These are phyloP conservation scores for Pyrrhosoma nymphula DNA, from an alignment of 2,888 invertebrate genomes.

Conservation along the genomic window DNA sequence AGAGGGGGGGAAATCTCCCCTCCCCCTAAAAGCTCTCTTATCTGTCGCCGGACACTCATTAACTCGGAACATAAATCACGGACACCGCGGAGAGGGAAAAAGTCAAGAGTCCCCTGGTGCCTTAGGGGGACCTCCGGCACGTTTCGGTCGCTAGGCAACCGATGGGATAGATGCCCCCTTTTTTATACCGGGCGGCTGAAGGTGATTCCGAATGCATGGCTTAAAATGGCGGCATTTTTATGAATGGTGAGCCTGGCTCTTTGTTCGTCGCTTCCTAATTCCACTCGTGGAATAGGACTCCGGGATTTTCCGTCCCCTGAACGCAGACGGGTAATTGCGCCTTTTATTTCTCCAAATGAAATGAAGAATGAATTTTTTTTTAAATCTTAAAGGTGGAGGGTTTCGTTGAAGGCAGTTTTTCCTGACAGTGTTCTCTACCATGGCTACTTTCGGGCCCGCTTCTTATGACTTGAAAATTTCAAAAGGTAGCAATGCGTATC, in stretches of 20 bases:
- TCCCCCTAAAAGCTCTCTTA: not conserved
- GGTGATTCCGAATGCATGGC: slow-evolving; percentile 23
- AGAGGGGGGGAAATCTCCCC: not conserved
- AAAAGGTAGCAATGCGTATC: too few species aligned
- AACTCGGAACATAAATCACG: slow-evolving; percentile 58
- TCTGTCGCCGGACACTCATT: slow-evolving; percentile 65
- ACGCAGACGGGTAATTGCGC: not conserved
- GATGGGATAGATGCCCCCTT: not conserved
- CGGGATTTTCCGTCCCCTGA: not conserved
- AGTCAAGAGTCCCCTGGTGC: slow-evolving; percentile 19
- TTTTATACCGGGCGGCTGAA: not conserved
- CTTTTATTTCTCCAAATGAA: not conserved
- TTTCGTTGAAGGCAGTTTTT: not conserved
- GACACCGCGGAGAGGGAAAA: slow-evolving; percentile 23
- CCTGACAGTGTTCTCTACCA: not conserved
- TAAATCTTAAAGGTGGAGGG: not conserved
- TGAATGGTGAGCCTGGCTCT: not conserved
- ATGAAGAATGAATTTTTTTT: not conserved
- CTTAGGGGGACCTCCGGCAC: slow-evolving; percentile 41
- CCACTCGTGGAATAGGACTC: not conserved
- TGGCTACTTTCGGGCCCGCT: too few species aligned
- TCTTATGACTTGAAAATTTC: too few species aligned
- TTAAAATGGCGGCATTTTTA: slow-evolving; percentile 19
- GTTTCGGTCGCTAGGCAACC: slow-evolving; percentile 55
- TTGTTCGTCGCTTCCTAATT: not conserved